These are phyloP conservation scores for Palloptera scutellata DNA, from an alignment of 2,888 invertebrate genomes.

Conservation along the genomic window DNA sequence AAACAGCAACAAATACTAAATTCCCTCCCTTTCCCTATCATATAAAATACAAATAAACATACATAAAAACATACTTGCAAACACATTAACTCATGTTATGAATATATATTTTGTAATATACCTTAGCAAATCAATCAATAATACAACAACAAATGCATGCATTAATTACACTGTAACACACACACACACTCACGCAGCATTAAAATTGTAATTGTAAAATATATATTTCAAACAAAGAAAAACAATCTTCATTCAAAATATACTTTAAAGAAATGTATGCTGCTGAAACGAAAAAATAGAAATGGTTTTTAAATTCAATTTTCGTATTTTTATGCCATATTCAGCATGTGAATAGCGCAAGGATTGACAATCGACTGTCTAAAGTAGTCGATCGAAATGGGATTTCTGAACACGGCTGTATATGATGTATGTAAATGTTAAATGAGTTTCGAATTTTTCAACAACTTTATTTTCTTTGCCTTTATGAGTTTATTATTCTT, in stretches of 20 bases:
- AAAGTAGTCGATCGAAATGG: too few species aligned
- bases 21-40: conserved; percentile 23
- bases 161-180: background rate
- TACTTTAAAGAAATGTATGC: too few species aligned
- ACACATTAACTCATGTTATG: conserved; percentile 12
- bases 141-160: conserved; percentile 9
- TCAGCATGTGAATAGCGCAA: too few species aligned
- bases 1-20: background rate
- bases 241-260: too few species aligned
- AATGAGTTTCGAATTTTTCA: too few species aligned
- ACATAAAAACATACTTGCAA: conserved; percentile 18
- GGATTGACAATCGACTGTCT: too few species aligned
- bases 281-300: too few species aligned
- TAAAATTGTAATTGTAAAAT: conserved; percentile 6
- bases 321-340: too few species aligned
- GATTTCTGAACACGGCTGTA: too few species aligned
- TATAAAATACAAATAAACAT: background rate
- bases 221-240: background rate
- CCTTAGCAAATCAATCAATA: conserved; percentile 22
- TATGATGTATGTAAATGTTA: too few species aligned
- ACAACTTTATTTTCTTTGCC: background rate
- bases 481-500: background rate
- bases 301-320: too few species aligned
- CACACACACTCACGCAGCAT: conserved; percentile 1
- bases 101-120: conserved; percentile 38